These are phyloP conservation scores for Embiotoca jacksoni DNA, from an alignment of 2,113 vertebrate genomes.

Conservation along the genomic window DNA sequence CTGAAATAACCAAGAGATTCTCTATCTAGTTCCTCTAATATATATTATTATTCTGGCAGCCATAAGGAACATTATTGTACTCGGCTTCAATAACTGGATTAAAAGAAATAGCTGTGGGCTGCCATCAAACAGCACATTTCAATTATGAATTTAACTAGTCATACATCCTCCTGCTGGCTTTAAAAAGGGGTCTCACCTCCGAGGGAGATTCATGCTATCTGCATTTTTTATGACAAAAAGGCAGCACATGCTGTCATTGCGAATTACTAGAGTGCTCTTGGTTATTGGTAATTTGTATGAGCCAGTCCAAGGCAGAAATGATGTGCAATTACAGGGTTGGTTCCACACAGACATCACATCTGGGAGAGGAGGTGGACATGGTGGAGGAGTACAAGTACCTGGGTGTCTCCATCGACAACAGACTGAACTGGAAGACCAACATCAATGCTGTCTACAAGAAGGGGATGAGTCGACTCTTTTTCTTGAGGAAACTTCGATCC, in stretches of 20 bases:
- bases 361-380: no score
- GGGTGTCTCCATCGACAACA: no score
- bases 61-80: slow-evolving; percentile 12
- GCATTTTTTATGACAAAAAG: background rate
- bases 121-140: slow-evolving; percentile 30
- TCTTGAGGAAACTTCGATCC: no score
- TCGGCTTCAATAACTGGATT: slow-evolving; percentile 25
- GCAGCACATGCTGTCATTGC: background rate
- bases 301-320: background rate
- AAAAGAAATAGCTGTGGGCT: slow-evolving; percentile 22
- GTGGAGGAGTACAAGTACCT: no score
- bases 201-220: background rate
- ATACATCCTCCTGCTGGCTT: background rate
- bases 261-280: background rate
- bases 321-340: slow-evolving; percentile 3
- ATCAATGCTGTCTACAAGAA: no score
- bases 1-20: background rate
- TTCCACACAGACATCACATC: background rate
- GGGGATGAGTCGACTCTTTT: no score
- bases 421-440: no score
- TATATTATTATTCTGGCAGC: background rate
- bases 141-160: slow-evolving; percentile 28
- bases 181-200: background rate
- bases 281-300: background rate
- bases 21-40: background rate